Evolutionary conservation across 2,888 invertebrate species (phyloP).

Genomic region (Drymonia ruficornis): DNA sequence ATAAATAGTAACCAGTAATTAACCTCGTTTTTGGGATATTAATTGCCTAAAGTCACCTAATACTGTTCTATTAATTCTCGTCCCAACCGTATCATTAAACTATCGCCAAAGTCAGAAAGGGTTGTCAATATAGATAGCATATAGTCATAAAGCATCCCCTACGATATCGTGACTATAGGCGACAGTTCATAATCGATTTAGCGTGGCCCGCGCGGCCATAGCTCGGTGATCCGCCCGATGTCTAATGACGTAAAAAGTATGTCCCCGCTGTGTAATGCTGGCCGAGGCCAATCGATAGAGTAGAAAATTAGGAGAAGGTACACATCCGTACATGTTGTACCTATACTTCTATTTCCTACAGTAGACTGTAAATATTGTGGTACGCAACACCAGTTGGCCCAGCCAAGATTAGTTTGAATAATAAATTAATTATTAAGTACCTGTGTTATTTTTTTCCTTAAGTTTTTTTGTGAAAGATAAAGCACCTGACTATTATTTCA

Average conservation of each 20-base stretch:
- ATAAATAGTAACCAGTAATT: too few relatives aligned
- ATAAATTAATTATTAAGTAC: too few relatives aligned
- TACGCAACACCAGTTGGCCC: too few relatives aligned
- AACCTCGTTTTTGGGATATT: too few relatives aligned
- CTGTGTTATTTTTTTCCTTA: too few relatives aligned
- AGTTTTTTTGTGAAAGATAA: too few relatives aligned
- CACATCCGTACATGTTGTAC: conserved; percentile 6
- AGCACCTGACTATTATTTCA: too few relatives aligned
- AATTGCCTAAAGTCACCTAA: too few relatives aligned
- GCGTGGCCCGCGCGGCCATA: conserved; percentile 66
- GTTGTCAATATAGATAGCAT: conserved; percentile 10
- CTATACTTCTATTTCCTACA: not conserved
- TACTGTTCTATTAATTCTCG: not conserved
- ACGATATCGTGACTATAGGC: conserved; percentile 25
- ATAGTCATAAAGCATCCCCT: conserved; percentile 43
- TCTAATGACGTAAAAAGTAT: conserved; percentile 84
- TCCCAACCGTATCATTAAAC: not conserved
- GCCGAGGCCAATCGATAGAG: conserved; percentile 59
- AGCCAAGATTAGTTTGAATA: too few relatives aligned
- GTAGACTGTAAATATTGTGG: too few relatives aligned
- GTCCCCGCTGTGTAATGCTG: conserved; percentile 72
- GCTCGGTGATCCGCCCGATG: conserved; percentile 69
- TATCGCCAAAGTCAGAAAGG: conserved; percentile 13
- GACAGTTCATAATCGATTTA: conserved; percentile 70
- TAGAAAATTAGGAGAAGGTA: conserved; percentile 38